A percentile compares a stretch with the other conserved stretches of the same genome.
These are phyloP conservation scores for Drosophila borealis DNA, from an alignment of 2,888 invertebrate species.

Conservation along the genomic window DNA sequence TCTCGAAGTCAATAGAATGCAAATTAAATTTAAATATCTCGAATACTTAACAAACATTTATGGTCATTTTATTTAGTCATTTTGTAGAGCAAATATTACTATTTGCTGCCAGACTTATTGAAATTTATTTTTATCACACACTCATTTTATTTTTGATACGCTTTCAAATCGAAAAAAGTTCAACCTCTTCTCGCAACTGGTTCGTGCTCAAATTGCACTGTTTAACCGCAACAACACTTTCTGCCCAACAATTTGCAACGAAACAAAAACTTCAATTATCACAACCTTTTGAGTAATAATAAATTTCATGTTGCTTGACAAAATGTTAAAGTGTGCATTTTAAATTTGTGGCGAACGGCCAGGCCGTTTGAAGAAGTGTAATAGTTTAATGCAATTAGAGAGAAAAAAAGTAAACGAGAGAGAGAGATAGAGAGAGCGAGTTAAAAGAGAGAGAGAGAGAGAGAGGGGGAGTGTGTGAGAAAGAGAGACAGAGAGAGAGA, in stretches of 20 bases:
- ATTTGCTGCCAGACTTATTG: not conserved
- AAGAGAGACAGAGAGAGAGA: no score
- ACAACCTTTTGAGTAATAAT: constrained; percentile 4
- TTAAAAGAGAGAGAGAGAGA: no score
- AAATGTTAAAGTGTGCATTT: not conserved
- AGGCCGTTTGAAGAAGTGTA: no score
- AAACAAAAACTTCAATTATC: not conserved
- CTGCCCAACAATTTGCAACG: not conserved
- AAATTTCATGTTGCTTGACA: constrained; percentile 3
- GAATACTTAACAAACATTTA: constrained; percentile 19
- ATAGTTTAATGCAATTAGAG: no score
- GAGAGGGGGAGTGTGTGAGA: not conserved
- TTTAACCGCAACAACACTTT: constrained; percentile 3
- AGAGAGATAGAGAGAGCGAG: no score
- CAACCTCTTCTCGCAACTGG: not conserved
- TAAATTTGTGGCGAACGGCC: not conserved
- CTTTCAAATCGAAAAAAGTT: not conserved
- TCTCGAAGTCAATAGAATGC: constrained; percentile 22
- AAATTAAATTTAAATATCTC: constrained; percentile 32
- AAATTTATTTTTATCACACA: no score
- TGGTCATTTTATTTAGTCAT: constrained; percentile 4
- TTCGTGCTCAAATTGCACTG: not conserved
- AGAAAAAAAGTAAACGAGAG: no score
- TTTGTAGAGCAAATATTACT: constrained; percentile 1
- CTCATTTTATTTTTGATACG: no score